A percentile compares a stretch with the other conserved stretches of the same genome.
Conservation (phyloP, 2,888 invertebrate genomes). For the Drosophila putrida region DNA sequence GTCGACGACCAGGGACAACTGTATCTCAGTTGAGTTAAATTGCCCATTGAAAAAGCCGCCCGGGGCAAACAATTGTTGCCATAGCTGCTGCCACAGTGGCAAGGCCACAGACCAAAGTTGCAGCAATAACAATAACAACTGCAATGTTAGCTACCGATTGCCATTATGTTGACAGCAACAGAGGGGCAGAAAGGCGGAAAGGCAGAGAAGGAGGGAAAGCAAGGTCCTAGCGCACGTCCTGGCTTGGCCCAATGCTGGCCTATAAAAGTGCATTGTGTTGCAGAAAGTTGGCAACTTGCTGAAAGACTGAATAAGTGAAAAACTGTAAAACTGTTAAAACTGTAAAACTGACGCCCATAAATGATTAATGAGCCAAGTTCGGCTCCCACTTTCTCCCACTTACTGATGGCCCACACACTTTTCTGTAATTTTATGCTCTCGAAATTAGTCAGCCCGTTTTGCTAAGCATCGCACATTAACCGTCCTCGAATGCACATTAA, state of each 20-base stretch:
- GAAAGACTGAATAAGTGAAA: constrained; percentile 60
- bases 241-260: constrained; percentile 44
- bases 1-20: constrained; percentile 51
- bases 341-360: constrained; percentile 67
- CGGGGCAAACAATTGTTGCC: constrained; percentile 72
- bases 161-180: constrained; percentile 47
- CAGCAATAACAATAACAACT: constrained; percentile 39
- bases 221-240: constrained; percentile 51
- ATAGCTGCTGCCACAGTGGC: constrained; percentile 39
- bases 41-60: constrained; percentile 75
- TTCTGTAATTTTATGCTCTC: constrained; percentile 51
- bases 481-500: constrained; percentile 58
- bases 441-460: constrained; percentile 67
- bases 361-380: constrained; percentile 79
- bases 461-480: constrained; percentile 33
- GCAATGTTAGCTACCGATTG: constrained; percentile 61
- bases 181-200: neutral
- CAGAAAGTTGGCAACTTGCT: constrained; percentile 60
- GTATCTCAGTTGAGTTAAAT: constrained; percentile 65
- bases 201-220: neutral
- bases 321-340: constrained; percentile 36
- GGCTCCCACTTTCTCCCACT: constrained; percentile 32
- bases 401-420: constrained; percentile 66
- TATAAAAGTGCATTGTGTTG: constrained; percentile 65
- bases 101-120: constrained; percentile 51